These are phyloP conservation scores for Cactoblastis cactorum DNA, from an alignment of 2,888 invertebrate genomes.

Conservation along the genomic window DNA sequence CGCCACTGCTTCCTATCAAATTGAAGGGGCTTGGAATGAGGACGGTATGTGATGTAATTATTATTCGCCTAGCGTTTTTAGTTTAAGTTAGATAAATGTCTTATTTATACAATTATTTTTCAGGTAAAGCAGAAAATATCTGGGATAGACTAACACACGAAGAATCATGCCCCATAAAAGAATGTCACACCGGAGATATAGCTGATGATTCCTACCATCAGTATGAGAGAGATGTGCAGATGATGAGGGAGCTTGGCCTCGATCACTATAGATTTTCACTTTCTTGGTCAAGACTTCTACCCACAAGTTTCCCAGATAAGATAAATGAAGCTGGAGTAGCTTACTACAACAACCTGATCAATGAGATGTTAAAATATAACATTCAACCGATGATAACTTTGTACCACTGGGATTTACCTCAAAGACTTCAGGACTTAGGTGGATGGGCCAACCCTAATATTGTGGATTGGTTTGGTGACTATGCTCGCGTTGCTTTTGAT, in stretches of 20 bases:
- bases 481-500: conserved; percentile 41
- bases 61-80: not conserved
- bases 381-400: conserved; percentile 77
- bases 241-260: conserved; percentile 49
- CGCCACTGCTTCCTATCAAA: conserved; percentile 28
- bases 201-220: conserved; percentile 77
- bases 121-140: conserved; percentile 71
- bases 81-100: not conserved
- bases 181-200: conserved; percentile 65
- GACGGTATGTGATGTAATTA: conserved; percentile 21
- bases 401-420: conserved; percentile 64
- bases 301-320: conserved; percentile 62
- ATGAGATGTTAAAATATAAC: conserved; percentile 67
- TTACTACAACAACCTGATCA: conserved; percentile 52
- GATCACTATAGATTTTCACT: conserved; percentile 72
- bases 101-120: conserved; percentile 11
- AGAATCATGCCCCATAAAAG: not conserved
- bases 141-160: conserved; percentile 74
- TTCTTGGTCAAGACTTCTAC: conserved; percentile 80
- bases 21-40: conserved; percentile 31
- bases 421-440: conserved; percentile 59
- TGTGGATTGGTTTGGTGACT: conserved; percentile 47
- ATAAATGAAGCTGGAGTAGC: conserved; percentile 62
- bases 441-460: conserved; percentile 52
- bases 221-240: conserved; percentile 65